Evolutionary conservation across 2,113 vertebrate species (phyloP).

Genomic region (Cottus gobio): DNA sequence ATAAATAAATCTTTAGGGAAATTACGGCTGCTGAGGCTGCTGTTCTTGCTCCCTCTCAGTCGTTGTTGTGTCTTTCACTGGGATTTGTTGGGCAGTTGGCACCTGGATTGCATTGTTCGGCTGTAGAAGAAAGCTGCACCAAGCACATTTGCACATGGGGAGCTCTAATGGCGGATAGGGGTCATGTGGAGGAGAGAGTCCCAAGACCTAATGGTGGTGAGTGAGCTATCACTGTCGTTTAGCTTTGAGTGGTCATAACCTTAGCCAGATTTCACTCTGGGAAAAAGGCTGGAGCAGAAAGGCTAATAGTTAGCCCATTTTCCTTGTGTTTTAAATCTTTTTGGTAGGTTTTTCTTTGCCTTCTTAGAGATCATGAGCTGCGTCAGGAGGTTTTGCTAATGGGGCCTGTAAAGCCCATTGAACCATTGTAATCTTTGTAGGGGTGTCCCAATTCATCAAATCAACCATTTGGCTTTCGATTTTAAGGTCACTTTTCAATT

Average conservation of each 20-base stretch:
- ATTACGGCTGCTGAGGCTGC: slow-evolving; percentile 64
- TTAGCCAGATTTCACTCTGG: slow-evolving; percentile 22
- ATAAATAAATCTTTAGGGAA: slow-evolving; percentile 64
- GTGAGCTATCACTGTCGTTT: slow-evolving; percentile 30
- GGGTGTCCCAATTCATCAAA: neutral
- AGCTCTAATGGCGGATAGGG: slow-evolving; percentile 2
- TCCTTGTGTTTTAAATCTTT: neutral
- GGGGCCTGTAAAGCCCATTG: neutral
- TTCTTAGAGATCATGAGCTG: neutral
- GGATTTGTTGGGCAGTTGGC: slow-evolving; percentile 27
- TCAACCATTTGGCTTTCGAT: neutral
- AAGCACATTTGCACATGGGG: slow-evolving; percentile 27
- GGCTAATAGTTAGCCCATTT: slow-evolving; percentile 12
- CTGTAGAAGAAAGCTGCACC: slow-evolving; percentile 27
- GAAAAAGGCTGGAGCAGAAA: slow-evolving; percentile 1
- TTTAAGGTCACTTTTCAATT: neutral
- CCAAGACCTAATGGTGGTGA: neutral
- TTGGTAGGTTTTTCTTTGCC: neutral
- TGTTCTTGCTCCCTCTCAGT: slow-evolving; percentile 23
- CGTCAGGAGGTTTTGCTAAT: neutral
- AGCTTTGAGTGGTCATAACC: slow-evolving; percentile 8
- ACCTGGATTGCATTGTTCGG: slow-evolving; percentile 32
- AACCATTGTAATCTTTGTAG: neutral
- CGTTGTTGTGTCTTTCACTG: slow-evolving; percentile 14
- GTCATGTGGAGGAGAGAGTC: slow-evolving; percentile 17